Percentiles rank a stretch among this genome's conserved stretches.
Conservation (phyloP, 2,888 invertebrate genomes). For the Rotaria magnacalcarata region DNA sequence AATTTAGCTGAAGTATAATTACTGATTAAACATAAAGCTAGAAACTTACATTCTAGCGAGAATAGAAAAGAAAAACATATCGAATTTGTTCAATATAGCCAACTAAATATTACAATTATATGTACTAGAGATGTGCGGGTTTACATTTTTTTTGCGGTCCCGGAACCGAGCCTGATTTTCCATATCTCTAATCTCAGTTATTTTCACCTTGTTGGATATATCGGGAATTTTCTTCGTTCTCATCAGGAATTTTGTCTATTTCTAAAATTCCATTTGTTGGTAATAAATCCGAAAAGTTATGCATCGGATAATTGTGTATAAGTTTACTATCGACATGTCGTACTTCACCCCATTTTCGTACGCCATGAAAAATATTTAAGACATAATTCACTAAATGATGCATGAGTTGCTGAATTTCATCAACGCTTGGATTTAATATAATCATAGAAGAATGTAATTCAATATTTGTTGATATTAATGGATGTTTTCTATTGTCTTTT, state of each 20-base stretch:
- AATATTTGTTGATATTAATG: slow-evolving; percentile 20
- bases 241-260: background rate
- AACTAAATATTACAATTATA: too few relatives aligned
- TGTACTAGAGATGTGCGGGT: too few relatives aligned
- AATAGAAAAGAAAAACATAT: too few relatives aligned
- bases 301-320: background rate
- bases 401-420: slow-evolving; percentile 30
- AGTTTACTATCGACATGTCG: slow-evolving; percentile 13
- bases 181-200: too few relatives aligned
- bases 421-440: background rate
- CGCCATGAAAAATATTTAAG: slow-evolving; percentile 5
- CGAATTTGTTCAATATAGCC: too few relatives aligned
- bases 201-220: background rate
- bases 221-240: background rate
- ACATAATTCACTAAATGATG: slow-evolving; percentile 10
- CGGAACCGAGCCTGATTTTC: too few relatives aligned
- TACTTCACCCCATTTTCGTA: slow-evolving; percentile 21
- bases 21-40: too few relatives aligned
- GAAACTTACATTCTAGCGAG: too few relatives aligned
- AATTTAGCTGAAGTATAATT: too few relatives aligned
- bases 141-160: too few relatives aligned
- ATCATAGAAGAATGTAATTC: background rate
- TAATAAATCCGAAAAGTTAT: background rate
- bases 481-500: background rate
- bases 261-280: background rate